Evolutionary conservation across 2,797 vertebrate genomes (phyloP), one percentile per base, ranked within the genome.

Genomic region (Argentina silus): DNA sequence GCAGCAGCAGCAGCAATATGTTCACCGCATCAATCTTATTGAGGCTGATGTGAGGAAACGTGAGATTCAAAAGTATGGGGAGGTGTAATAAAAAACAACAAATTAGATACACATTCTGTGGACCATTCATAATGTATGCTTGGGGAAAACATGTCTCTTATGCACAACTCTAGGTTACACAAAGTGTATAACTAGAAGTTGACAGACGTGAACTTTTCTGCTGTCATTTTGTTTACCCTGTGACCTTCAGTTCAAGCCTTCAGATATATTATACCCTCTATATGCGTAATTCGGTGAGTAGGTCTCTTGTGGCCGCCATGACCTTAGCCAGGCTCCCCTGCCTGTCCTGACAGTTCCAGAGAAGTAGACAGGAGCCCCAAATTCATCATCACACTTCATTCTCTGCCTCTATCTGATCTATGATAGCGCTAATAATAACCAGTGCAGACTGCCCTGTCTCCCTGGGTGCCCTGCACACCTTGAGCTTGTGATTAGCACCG

Each of bases 391-490:
- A 78, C 84, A 88, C 86, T 90, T 89, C 86, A 88, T 87, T 92
- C 80, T 85, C 78, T 84, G 81, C 73, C 80, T 80, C 87, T 91
- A 91, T 95, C 92, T 92, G 92, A 95, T 94, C 90, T 91, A 93
- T 87, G 91, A 91, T 84, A 90, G 88, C 87, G 87, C 92, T 92
- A 92, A 93, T 93, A 94, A 94, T 89, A 93, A 89, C 82, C 23
- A 23, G 82, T 73, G 82, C 87, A 78, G 78, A 89, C 83, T 81
- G 85, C 83, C 84, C 86, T 1, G 72, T 83, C 79, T 75, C 87
- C 87, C 87, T 88, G 53, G 84, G 84, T 78, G 89, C 84, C 79
- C 85, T 72, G 83, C 81, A 82, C 79, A 87, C 84, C 83, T 73
- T 67, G 67, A 53, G 83, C 85, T 82, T 45, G 82, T 53, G 62